These are phyloP conservation scores for Tiliqua scincoides DNA, from an alignment of 2,113 vertebrate genomes.

Conservation along the genomic window DNA sequence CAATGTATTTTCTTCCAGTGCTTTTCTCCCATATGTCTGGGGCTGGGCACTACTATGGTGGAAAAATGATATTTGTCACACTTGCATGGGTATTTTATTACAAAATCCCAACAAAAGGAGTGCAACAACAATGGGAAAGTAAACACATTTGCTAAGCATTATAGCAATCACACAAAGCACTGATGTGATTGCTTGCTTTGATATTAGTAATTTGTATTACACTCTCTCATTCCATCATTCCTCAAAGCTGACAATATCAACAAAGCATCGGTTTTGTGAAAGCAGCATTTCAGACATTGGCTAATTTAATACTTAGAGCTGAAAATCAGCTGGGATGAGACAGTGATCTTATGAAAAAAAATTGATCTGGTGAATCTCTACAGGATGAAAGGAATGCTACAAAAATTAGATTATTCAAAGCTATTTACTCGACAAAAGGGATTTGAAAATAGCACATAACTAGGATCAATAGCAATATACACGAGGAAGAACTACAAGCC, in stretches of 20 bases:
- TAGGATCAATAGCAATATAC: conserved; percentile 59
- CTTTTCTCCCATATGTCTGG: neutral
- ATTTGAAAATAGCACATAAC: conserved; percentile 67
- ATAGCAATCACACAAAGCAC: conserved; percentile 22
- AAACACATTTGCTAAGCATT: neutral
- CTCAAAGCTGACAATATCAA: conserved; percentile 26
- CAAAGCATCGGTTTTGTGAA: conserved; percentile 35
- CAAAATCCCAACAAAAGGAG: neutral
- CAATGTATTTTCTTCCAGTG: neutral
- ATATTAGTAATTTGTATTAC: conserved; percentile 37
- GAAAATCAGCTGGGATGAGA: conserved; percentile 61
- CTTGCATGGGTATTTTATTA: neutral
- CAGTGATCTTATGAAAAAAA: conserved; percentile 54
- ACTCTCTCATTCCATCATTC: conserved; percentile 39
- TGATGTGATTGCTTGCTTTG: conserved; percentile 50
- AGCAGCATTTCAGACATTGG: conserved; percentile 45
- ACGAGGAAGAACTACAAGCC: conserved; percentile 47
- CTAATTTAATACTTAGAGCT: conserved; percentile 57
- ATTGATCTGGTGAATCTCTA: conserved; percentile 62
- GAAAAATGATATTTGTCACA: neutral
- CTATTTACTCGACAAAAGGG: conserved; percentile 54
- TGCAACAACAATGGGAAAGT: conserved; percentile 19
- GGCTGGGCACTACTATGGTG: neutral
- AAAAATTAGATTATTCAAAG: conserved; percentile 57
- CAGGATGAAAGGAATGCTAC: conserved; percentile 54